Evolutionary conservation across 2,797 vertebrate species (phyloP), one percentile per base, ranked within the genome.

Genomic region (Megalops cyprinoides): DNA sequence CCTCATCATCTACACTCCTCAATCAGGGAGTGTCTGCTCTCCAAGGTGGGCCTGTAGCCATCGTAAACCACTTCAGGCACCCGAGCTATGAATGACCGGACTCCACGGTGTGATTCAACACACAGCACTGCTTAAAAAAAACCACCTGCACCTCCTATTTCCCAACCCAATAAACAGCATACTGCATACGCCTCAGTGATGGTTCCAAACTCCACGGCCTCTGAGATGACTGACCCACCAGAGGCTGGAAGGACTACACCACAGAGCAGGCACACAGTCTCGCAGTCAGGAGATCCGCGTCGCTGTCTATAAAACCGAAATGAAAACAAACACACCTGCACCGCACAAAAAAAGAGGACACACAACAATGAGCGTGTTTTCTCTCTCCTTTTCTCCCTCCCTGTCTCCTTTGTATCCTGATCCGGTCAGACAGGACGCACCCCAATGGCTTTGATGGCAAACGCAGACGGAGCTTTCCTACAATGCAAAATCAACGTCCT

Each of bases 291-390:
- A n/a, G n/a, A n/a, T n/a, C n/a, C n/a, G n/a, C n/a, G n/a, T 37
- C 55, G 55, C 42, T 44, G 76, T 46, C 76, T 53, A 67, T 28
- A 49, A 69, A 79, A 56, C 58, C 67, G 31, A 77, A 79, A 79
- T 31, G 49, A 55, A 79, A 79, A 79, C 28, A 79, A 79, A 79
- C 65, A 79, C 78, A 79, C 78, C 78, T 79, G 60, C 15, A 34
- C 23, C n/a, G 49, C 67, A 69, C 56, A 31, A 79, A 42, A 42
- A 79, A n/a, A 51, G 48, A 69, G 15, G 39, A 51, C 2, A 14
- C 34, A 73, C 2, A 73, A 10, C 5, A 39, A 9, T 71, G 34
- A 71, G 20, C 48, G 5, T 12, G 23, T 7, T 9, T 15, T 6
- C 23, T 8, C 14, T 15, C 34, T 25, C 48, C 4, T 1, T n/a